phyloP scores from a whole-genome alignment of 2,113 vertebrate species.

The Suricata suricatta region DNA sequence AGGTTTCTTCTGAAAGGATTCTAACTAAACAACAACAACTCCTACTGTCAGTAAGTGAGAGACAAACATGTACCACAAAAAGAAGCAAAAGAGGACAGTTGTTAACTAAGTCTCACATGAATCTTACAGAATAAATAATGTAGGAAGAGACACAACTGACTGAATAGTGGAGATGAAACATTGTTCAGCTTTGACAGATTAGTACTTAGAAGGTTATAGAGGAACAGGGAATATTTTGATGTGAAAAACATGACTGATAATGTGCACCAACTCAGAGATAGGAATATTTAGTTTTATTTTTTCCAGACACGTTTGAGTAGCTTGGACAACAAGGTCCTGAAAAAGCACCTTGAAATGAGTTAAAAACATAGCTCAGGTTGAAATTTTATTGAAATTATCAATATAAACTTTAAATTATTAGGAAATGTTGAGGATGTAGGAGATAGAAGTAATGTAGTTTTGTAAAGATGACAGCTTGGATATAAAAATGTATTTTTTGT shows the following conservation, averaged over 20 bases:
- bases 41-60: not conserved
- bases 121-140: not conserved
- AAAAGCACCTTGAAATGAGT: not conserved
- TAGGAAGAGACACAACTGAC: not conserved
- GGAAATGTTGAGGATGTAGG: not conserved
- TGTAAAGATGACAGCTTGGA: not conserved
- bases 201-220: not conserved
- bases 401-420: not conserved
- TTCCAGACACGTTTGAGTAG: not conserved
- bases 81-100: not conserved
- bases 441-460: not conserved
- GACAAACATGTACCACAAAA: not conserved
- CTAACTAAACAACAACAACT: not conserved
- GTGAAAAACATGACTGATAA: not conserved
- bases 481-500: not conserved
- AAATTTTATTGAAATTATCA: not conserved
- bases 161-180: not conserved
- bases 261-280: not conserved
- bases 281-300: not conserved
- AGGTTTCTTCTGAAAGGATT: not conserved
- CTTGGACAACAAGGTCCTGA: not conserved
- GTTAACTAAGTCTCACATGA: not conserved
- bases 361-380: not conserved
- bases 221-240: not conserved
- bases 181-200: not conserved